These are phyloP conservation scores for Amphiprion percula DNA, from an alignment of 2,113 vertebrate genomes.

Conservation along the genomic window DNA sequence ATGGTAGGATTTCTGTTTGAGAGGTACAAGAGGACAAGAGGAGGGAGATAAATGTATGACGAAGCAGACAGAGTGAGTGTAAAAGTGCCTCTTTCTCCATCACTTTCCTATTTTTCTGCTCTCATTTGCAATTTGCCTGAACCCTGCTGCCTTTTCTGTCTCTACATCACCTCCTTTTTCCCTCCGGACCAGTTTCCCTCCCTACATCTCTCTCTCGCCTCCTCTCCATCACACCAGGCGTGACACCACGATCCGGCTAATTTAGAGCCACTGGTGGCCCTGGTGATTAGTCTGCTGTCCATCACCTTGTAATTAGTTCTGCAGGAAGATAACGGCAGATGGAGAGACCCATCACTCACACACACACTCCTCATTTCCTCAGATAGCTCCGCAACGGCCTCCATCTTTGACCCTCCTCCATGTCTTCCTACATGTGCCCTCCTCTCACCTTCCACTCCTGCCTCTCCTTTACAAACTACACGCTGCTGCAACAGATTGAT, in stretches of 20 bases:
- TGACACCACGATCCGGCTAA: slow-evolving; percentile 52
- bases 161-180: slow-evolving; percentile 13
- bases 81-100: not conserved
- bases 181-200: slow-evolving; percentile 19
- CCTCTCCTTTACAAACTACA: slow-evolving; percentile 11
- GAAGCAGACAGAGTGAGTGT: not conserved
- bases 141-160: slow-evolving; percentile 4
- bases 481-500: slow-evolving; percentile 6
- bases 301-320: slow-evolving; percentile 81
- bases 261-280: slow-evolving; percentile 67
- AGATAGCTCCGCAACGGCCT: slow-evolving; percentile 12
- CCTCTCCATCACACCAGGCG: slow-evolving; percentile 56
- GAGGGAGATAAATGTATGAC: not conserved
- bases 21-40: slow-evolving; percentile 22
- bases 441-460: slow-evolving; percentile 1
- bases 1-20: slow-evolving; percentile 6
- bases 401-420: slow-evolving; percentile 45
- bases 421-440: not conserved
- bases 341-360: slow-evolving; percentile 63
- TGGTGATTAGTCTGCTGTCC: slow-evolving; percentile 79
- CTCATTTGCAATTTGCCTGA: not conserved
- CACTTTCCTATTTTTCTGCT: not conserved
- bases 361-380: slow-evolving; percentile 22
- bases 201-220: not conserved
- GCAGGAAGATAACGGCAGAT: slow-evolving; percentile 63